These are phyloP conservation scores for Aldrovandia affinis DNA, from an alignment of 2,797 vertebrate species.

Conservation along the genomic window DNA sequence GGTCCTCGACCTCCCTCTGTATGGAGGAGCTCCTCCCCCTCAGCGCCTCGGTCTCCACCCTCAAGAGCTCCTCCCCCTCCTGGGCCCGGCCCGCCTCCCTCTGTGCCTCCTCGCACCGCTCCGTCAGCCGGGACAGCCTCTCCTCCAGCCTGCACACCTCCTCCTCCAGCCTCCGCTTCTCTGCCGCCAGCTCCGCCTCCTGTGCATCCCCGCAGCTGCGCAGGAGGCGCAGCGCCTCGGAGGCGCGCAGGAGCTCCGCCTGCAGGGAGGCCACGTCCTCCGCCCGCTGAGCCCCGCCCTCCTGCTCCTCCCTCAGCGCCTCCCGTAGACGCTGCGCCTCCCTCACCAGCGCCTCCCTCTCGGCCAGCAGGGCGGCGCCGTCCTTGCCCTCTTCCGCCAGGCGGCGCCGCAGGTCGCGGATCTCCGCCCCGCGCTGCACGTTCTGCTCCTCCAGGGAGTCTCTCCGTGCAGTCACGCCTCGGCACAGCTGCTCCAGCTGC, in stretches of 20 bases:
- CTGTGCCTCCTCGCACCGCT: conserved; percentile 73
- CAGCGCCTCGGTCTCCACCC: conserved; percentile 73
- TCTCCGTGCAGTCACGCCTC: conserved; percentile 61
- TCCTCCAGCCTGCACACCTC: conserved; percentile 70
- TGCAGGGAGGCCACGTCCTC: conserved; percentile 78
- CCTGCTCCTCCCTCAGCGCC: conserved; percentile 79
- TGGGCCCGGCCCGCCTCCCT: conserved; percentile 70
- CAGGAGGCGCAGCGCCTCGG: conserved; percentile 73
- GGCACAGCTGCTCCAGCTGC: conserved; percentile 69
- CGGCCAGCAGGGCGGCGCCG: conserved; percentile 65
- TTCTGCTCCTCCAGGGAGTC: conserved; percentile 71
- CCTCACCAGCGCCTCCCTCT: conserved; percentile 75
- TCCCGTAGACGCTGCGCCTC: conserved; percentile 60
- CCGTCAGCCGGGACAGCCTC: conserved; percentile 67
- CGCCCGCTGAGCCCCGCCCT: conserved; percentile 66
- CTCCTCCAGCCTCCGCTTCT: conserved; percentile 79
- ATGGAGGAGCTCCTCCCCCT: conserved; percentile 78
- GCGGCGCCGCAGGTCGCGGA: conserved; percentile 70
- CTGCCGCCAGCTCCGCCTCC: conserved; percentile 70
- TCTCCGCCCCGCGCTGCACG: conserved; percentile 60
- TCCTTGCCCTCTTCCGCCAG: conserved; percentile 59
- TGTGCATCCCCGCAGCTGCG: conserved; percentile 72
- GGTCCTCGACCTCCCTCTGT: conserved; percentile 87
- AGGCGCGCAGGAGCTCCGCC: conserved; percentile 76
- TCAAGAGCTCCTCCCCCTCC: conserved; percentile 70